phyloP scores from a whole-genome alignment of 64 coral and sea anemone genomes.

The Platygyra sinensis region DNA sequence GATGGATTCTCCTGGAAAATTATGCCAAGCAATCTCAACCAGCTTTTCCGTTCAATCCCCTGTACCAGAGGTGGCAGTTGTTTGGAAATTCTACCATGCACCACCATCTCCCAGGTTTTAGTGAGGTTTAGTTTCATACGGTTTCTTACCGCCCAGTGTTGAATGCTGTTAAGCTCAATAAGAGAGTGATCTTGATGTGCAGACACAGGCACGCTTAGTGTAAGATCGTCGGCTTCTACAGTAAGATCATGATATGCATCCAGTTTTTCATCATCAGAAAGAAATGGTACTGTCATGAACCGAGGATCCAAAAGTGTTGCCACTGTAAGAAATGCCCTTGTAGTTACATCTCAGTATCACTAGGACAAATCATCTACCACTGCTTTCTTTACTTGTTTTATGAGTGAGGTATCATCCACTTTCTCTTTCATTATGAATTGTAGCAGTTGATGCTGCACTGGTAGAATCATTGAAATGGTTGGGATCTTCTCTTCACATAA shows the following conservation, averaged over 20 bases:
- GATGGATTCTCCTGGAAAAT: too few relatives aligned
- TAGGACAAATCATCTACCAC: constrained; percentile 26
- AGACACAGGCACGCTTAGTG: too few relatives aligned
- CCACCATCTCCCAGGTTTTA: too few relatives aligned
- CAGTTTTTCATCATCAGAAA: constrained; percentile 43
- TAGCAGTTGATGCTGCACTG: constrained; percentile 48
- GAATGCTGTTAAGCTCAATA: too few relatives aligned
- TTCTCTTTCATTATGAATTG: constrained; percentile 39
- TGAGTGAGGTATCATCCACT: constrained; percentile 36
- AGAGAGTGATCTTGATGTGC: too few relatives aligned
- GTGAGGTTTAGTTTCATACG: too few relatives aligned
- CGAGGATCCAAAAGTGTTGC: constrained; percentile 58
- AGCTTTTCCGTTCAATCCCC: too few relatives aligned
- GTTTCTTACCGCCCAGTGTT: too few relatives aligned
- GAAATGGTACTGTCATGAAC: constrained; percentile 55
- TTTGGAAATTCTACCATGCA: too few relatives aligned
- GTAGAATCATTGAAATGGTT: constrained; percentile 56
- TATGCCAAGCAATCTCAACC: too few relatives aligned
- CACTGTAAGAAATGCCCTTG: constrained; percentile 28
- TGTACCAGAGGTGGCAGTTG: too few relatives aligned
- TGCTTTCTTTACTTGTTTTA: constrained; percentile 47
- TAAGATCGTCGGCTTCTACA: too few relatives aligned
- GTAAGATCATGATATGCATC: background rate
- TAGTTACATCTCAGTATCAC: constrained; percentile 20
- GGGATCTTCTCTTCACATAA: constrained; percentile 43